phyloP scores from a whole-genome alignment of 2,888 invertebrate genomes.

The Drosophila macrospina region DNA sequence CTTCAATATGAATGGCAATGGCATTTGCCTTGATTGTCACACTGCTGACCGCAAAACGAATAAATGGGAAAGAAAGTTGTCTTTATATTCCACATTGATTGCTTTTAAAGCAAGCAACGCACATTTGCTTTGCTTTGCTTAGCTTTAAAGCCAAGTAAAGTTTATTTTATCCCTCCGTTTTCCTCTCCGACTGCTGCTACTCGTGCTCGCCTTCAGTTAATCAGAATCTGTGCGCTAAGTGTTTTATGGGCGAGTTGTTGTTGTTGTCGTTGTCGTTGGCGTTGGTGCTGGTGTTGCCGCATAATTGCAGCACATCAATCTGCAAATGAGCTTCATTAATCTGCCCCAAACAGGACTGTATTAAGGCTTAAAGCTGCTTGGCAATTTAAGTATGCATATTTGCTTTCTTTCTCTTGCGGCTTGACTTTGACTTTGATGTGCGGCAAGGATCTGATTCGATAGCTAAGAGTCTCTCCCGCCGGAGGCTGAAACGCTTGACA shows the following conservation, averaged over 20 bases:
- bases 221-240: constrained; percentile 80
- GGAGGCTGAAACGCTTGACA: constrained; percentile 45
- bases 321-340: constrained; percentile 78
- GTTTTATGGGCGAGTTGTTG: constrained; percentile 55
- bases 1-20: constrained; percentile 49
- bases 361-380: constrained; percentile 40
- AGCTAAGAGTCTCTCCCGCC: neutral
- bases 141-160: constrained; percentile 47
- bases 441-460: constrained; percentile 46
- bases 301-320: constrained; percentile 81
- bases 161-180: neutral
- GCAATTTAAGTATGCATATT: constrained; percentile 22
- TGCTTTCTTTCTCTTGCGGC: constrained; percentile 22
- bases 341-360: constrained; percentile 52
- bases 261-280: constrained; percentile 28
- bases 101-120: constrained; percentile 51
- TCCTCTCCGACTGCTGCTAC: neutral
- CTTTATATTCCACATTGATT: constrained; percentile 42
- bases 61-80: constrained; percentile 42
- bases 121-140: constrained; percentile 22
- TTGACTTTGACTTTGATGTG: constrained; percentile 68
- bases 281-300: constrained; percentile 45
- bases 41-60: constrained; percentile 68
- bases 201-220: constrained; percentile 63
- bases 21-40: constrained; percentile 76